Percentiles rank a stretch among this genome's conserved stretches.
Evolutionary conservation across 2,797 vertebrate species (phyloP).

Genomic region (Artibeus jamaicensis): DNA sequence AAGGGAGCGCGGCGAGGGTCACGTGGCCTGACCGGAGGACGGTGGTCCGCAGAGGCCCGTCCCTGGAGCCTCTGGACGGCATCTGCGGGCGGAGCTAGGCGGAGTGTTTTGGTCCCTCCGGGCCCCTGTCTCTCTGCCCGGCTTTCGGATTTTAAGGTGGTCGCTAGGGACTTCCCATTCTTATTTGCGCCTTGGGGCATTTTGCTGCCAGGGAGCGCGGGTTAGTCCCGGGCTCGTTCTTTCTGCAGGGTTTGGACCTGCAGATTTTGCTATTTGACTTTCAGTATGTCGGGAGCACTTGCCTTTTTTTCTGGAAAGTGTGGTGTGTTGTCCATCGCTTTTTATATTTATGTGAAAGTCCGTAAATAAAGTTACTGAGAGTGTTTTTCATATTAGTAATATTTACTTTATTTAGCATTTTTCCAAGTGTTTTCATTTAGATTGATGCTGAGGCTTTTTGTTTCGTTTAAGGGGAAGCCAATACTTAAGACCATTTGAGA

Average conservation of each 20-base stretch:
- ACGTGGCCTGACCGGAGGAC: rapidly evolving
- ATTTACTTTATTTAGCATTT: background rate
- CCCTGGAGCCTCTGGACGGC: rapidly evolving
- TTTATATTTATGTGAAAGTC: background rate
- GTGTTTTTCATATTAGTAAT: background rate
- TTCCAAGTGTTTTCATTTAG: background rate
- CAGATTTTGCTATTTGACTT: background rate
- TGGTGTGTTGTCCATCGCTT: background rate
- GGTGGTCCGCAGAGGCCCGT: background rate
- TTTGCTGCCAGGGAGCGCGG: no score
- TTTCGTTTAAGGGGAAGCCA: background rate
- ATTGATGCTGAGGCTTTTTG: background rate
- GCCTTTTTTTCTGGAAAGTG: background rate
- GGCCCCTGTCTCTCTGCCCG: rapidly evolving
- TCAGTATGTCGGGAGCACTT: rapidly evolving
- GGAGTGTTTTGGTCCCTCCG: rapidly evolving
- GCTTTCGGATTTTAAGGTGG: rapidly evolving
- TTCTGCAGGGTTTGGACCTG: rapidly evolving
- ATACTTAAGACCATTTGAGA: background rate
- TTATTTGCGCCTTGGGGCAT: rapidly evolving
- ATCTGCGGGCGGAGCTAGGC: rapidly evolving
- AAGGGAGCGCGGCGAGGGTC: background rate
- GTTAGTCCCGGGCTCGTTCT: rapidly evolving
- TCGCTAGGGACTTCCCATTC: rapidly evolving
- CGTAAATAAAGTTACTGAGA: background rate